Evolutionary conservation across 2,113 vertebrate species (phyloP), one percentile per base, ranked within the genome.

Genomic region (Sorex fumeus): DNA sequence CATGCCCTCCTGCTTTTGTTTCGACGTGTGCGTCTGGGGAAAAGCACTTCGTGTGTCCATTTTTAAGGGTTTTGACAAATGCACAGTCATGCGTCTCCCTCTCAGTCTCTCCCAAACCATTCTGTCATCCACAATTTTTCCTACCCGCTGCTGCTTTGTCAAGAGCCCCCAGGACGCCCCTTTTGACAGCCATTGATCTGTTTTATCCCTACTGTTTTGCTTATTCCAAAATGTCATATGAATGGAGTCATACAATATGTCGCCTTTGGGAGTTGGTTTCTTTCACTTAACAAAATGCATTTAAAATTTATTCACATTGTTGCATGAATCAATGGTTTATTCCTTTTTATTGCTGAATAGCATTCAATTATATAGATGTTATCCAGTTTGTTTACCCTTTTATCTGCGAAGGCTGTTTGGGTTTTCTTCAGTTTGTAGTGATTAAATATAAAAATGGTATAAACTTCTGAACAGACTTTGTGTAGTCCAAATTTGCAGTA

Each of bases 231-330:
- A 45, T 36, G 45, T 34, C 64, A 60, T 27, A n/a, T 64, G 84
- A 71, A 77, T 80, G n/a, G 80, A 80, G 62, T 32, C 6, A 3
- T 30, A 66, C 11, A 40, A 62, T 47, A 77, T 40, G 27, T 12
- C 77, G 43, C 74, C n/a, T 81, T 77, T 71, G 60, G 77, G 74
- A 72, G 0, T 27, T 84, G 19, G 4, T 32, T 69, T 89, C 34
- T 87, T 80, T 91, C 62, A 60, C n/a, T 94, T 87, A 89, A 89
- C 67, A 75, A 85, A 94, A 32, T 82, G 40, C 45, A 87, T 77
- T 67, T 76, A 79, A 91, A 71, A 75, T 86, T 76, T 91, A 76
- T 62, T 75, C 72, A 71, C 32, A 32, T 28, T 50, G 57, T 62
- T 66, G 27, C 43, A 80, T 18, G 67, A 80, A 89, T 89, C 88